Evolutionary conservation across 2,797 vertebrate species (phyloP).

Genomic region (Sebastes baramenuke): DNA sequence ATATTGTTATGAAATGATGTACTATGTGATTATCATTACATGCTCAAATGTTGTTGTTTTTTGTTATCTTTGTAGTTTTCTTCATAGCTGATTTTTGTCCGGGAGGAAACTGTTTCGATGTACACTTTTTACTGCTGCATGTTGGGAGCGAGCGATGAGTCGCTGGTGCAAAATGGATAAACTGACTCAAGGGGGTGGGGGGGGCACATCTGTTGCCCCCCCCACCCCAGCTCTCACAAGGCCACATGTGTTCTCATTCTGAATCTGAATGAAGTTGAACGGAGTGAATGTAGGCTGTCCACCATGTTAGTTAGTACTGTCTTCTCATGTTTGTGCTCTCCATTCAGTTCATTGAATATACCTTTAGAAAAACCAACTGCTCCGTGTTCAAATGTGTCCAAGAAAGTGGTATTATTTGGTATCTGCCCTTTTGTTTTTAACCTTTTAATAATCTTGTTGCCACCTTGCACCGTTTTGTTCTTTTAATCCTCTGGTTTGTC

Average conservation of each 20-base stretch:
- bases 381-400: conserved; percentile 23
- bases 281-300: conserved; percentile 39
- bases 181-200: conserved; percentile 9
- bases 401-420: conserved; percentile 29
- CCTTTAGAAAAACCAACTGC: neutral
- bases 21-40: conserved; percentile 76
- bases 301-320: conserved; percentile 38
- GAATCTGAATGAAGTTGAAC: neutral
- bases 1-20: conserved; percentile 72
- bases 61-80: conserved; percentile 55
- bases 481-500: conserved; percentile 13
- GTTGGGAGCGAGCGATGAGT: conserved; percentile 13
- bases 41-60: conserved; percentile 66
- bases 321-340: conserved; percentile 40
- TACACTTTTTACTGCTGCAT: conserved; percentile 49
- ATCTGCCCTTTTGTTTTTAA: conserved; percentile 32
- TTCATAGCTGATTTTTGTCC: conserved; percentile 45
- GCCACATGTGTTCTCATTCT: conserved; percentile 18
- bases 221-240: neutral
- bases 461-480: conserved; percentile 26
- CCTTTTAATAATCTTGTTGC: conserved; percentile 36
- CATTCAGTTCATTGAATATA: conserved; percentile 37
- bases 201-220: no score
- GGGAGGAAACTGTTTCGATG: conserved; percentile 3
- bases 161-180: conserved; percentile 9